Evolutionary conservation across 2,113 vertebrate species (phyloP).

Genomic region (Arenaria interpres): DNA sequence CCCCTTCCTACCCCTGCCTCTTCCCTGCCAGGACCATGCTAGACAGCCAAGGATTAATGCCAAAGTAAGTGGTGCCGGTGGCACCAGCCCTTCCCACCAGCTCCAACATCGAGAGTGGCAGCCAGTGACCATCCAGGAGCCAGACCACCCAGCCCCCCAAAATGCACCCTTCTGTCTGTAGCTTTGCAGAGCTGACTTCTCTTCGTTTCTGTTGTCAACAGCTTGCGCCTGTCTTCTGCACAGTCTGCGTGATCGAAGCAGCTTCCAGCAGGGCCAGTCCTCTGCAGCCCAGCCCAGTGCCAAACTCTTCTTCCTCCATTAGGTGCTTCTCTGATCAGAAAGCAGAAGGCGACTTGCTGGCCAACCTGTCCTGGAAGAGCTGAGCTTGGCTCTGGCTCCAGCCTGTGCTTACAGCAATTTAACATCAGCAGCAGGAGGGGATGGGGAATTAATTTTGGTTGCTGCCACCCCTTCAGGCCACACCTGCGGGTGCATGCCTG

Average conservation of each 20-base stretch:
- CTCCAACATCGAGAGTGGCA: background rate
- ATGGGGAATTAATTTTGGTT: constrained; percentile 7
- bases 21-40: background rate
- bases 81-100: background rate
- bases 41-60: background rate
- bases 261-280: background rate
- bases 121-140: background rate
- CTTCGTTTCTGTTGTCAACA: background rate
- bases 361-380: background rate
- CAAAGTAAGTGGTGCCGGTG: background rate
- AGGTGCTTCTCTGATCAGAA: background rate
- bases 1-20: background rate
- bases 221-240: background rate
- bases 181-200: background rate
- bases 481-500: background rate
- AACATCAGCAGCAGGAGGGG: background rate
- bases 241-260: accelerated
- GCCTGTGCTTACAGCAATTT: background rate
- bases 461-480: background rate
- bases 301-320: background rate
- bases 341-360: background rate
- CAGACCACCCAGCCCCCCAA: background rate
- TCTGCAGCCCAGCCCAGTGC: background rate
- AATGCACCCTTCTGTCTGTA: background rate
- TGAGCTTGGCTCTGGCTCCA: background rate